A percentile compares a stretch with the other conserved stretches of the same genome.
Evolutionary conservation across 2,888 invertebrate genomes (phyloP).

Genomic region (Napeogenes inachia): DNA sequence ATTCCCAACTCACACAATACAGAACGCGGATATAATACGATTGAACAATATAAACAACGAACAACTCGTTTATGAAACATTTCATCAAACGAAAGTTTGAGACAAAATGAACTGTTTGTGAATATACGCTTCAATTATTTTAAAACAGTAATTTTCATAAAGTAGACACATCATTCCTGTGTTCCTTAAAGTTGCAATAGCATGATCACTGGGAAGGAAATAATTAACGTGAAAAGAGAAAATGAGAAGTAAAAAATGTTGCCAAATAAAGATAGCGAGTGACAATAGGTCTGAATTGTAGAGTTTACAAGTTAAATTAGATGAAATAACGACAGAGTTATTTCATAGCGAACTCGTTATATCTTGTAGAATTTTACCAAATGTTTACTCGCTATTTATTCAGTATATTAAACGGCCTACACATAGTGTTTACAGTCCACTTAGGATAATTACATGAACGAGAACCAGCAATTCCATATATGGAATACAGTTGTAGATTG

Average conservation of each 20-base stretch:
- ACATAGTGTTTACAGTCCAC: too few relatives aligned
- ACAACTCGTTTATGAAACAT: constrained; percentile 8
- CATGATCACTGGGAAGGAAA: constrained; percentile 52
- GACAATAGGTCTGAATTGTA: constrained; percentile 66
- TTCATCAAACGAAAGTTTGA: neutral
- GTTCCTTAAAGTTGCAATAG: constrained; percentile 33
- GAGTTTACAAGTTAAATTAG: constrained; percentile 75
- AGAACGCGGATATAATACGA: neutral
- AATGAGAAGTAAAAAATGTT: constrained; percentile 43
- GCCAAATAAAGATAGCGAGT: constrained; percentile 53
- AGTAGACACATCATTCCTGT: constrained; percentile 16
- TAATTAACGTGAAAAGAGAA: constrained; percentile 51
- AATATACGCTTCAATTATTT: constrained; percentile 20
- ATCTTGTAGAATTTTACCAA: constrained; percentile 36
- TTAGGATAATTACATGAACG: too few relatives aligned
- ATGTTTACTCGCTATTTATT: constrained; percentile 37
- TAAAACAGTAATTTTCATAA: constrained; percentile 22
- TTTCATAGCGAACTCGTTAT: constrained; percentile 42
- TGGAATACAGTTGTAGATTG: constrained; percentile 6
- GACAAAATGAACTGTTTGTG: constrained; percentile 15
- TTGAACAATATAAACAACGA: neutral
- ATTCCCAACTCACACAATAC: too few relatives aligned
- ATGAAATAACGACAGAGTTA: constrained; percentile 59
- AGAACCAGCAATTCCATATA: neutral
- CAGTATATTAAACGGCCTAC: too few relatives aligned